These are phyloP conservation scores for Centropristis striata DNA, from an alignment of 2,113 vertebrate species.

Conservation along the genomic window DNA sequence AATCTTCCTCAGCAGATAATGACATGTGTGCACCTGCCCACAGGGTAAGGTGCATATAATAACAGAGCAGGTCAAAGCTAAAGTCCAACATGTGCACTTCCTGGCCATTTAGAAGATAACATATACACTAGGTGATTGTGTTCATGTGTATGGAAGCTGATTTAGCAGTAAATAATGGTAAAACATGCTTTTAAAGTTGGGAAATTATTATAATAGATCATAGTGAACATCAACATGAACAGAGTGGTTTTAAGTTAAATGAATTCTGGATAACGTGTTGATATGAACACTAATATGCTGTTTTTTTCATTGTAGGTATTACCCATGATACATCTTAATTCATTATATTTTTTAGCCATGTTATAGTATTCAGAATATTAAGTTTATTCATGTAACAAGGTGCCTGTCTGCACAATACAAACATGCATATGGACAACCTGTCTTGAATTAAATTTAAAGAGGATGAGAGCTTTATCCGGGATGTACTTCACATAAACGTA, in stretches of 20 bases:
- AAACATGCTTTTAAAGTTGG: background rate
- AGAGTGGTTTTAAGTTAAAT: background rate
- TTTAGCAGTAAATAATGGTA: background rate
- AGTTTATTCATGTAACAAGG: slow-evolving; percentile 19
- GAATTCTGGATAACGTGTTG: background rate
- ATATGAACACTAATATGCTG: background rate
- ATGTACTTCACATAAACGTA: slow-evolving; percentile 26
- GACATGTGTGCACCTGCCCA: too few relatives aligned
- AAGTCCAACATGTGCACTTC: slow-evolving; percentile 1
- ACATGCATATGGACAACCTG: slow-evolving; percentile 4
- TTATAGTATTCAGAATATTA: slow-evolving; percentile 1
- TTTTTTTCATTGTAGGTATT: background rate
- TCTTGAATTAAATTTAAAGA: slow-evolving; percentile 19
- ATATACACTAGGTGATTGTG: background rate
- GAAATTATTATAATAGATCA: background rate
- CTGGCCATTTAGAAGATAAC: background rate
- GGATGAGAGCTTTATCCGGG: slow-evolving; percentile 32
- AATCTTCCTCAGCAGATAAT: background rate
- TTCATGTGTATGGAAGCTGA: background rate
- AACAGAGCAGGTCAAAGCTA: background rate
- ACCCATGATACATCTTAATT: background rate
- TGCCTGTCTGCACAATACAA: slow-evolving; percentile 24
- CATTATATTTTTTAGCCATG: slow-evolving; percentile 1
- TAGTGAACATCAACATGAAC: background rate
- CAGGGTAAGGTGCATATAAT: background rate